Percentiles rank a stretch among this genome's conserved stretches.
These are phyloP conservation scores for Agapornis roseicollis DNA, from an alignment of 2,113 vertebrate genomes.

Conservation along the genomic window DNA sequence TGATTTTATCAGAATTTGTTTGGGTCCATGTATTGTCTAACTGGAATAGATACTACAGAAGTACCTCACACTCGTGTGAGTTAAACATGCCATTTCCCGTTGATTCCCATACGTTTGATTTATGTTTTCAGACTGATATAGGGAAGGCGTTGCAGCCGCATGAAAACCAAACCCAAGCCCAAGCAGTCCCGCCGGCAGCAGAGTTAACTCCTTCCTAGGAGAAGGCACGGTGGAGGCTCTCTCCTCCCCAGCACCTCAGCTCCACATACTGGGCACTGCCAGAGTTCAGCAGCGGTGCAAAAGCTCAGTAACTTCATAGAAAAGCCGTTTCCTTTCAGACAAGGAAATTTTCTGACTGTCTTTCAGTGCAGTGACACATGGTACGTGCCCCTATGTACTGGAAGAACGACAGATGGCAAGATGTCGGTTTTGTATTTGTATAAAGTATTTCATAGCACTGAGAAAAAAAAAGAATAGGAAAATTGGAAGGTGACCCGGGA, in stretches of 20 bases:
- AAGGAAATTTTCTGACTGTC: neutral
- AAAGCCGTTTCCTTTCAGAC: neutral
- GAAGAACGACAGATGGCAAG: neutral
- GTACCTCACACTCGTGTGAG: neutral
- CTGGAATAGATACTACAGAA: neutral
- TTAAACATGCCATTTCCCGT: neutral
- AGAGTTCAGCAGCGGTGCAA: too few relatives aligned
- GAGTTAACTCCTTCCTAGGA: constrained; percentile 27
- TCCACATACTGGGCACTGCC: too few relatives aligned
- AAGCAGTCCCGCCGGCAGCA: neutral
- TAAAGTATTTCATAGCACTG: neutral
- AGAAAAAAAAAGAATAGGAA: neutral
- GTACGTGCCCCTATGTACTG: neutral
- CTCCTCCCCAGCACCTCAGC: neutral
- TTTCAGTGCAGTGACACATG: too few relatives aligned
- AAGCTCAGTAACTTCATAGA: neutral
- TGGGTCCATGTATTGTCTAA: accelerated
- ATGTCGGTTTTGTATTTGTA: too few relatives aligned
- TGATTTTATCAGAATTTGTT: neutral
- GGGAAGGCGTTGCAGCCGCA: neutral
- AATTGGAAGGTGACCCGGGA: neutral
- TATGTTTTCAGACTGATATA: neutral
- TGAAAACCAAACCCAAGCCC: neutral
- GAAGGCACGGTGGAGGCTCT: neutral
- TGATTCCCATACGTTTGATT: neutral